Percentiles rank a stretch among this genome's conserved stretches.
phyloP scores from a whole-genome alignment of 1,140 invertebrate species.

The Frieseomelitta varia region DNA sequence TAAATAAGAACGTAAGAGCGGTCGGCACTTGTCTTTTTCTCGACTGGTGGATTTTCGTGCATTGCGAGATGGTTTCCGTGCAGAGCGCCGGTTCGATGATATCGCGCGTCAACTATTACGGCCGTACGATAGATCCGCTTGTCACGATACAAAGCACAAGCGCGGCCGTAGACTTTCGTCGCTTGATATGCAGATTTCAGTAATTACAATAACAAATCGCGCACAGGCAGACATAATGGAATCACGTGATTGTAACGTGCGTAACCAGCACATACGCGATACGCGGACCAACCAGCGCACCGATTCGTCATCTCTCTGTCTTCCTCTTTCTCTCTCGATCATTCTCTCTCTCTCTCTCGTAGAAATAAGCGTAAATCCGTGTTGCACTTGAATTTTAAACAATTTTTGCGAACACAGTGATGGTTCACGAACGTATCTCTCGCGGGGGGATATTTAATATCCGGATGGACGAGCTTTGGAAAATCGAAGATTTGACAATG shows the following conservation, averaged over 20 bases:
- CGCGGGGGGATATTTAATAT: too few relatives aligned
- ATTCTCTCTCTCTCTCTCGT: background rate
- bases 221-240: slow-evolving; percentile 56
- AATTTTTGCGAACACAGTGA: too few relatives aligned
- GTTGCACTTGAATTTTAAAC: too few relatives aligned
- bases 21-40: background rate
- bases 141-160: slow-evolving; percentile 35
- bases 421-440: too few relatives aligned
- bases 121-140: slow-evolving; percentile 35
- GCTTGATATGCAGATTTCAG: slow-evolving; percentile 70
- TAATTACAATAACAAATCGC: slow-evolving; percentile 73
- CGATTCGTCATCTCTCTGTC: background rate
- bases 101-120: slow-evolving; percentile 45
- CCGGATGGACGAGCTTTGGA: too few relatives aligned
- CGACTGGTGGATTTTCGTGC: background rate
- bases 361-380: too few relatives aligned
- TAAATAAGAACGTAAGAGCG: too few relatives aligned
- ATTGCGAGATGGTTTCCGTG: background rate
- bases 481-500: too few relatives aligned
- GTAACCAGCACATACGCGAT: slow-evolving; percentile 60
- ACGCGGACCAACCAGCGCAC: slow-evolving; percentile 38
- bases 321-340: background rate
- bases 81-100: slow-evolving; percentile 16
- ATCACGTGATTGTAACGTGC: slow-evolving; percentile 69
- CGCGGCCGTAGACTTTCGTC: slow-evolving; percentile 58